A percentile compares a stretch with the other conserved stretches of the same genome.
phyloP scores from a whole-genome alignment of 2,797 vertebrate species.

The Vultur gryphus region DNA sequence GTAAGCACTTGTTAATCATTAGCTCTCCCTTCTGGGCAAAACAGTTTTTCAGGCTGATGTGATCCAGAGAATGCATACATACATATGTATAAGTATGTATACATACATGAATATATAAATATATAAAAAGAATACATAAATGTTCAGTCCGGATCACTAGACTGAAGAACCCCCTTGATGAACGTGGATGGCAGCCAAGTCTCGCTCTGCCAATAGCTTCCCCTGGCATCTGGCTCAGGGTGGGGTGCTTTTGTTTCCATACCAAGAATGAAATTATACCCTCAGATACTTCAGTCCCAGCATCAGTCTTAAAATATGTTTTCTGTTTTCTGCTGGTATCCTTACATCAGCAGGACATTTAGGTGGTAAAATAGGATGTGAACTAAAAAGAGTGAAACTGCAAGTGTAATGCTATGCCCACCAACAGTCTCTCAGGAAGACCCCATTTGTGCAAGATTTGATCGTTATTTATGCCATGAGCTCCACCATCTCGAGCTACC shows the following conservation, averaged over 20 bases:
- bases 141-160: background rate
- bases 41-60: background rate
- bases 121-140: background rate
- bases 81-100: background rate
- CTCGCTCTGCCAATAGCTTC: background rate
- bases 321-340: background rate
- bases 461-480: background rate
- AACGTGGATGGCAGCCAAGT: background rate
- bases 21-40: background rate
- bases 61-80: background rate
- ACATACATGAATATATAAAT: background rate
- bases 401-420: too few species aligned
- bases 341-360: background rate
- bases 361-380: background rate
- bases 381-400: background rate
- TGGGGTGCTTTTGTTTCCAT: background rate
- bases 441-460: background rate
- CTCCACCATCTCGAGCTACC: background rate
- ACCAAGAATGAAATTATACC: fast-evolving
- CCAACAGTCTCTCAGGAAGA: background rate
- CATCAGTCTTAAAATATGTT: background rate
- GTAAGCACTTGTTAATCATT: background rate
- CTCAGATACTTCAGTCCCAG: background rate
- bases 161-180: background rate
- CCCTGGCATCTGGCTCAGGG: fast-evolving